Evolutionary conservation across 1,140 invertebrate genomes (phyloP).

Genomic region (Nasonia vitripennis): DNA sequence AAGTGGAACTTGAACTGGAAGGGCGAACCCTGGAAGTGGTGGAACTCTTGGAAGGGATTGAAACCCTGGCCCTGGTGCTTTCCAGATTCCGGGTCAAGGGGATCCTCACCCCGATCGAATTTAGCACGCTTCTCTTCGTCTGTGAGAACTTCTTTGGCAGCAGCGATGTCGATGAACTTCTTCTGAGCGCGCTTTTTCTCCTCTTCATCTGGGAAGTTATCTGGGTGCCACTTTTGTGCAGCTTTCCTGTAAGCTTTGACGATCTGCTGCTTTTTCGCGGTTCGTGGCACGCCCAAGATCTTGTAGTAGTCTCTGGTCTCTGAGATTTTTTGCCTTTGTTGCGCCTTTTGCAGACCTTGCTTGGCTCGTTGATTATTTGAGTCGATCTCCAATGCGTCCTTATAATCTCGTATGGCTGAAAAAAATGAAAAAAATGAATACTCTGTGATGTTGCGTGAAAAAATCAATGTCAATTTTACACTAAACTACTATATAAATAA

Average conservation of each 20-base stretch:
- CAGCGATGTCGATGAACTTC: conserved; percentile 99
- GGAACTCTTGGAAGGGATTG: conserved; percentile 88
- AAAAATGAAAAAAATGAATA: conserved; percentile 54
- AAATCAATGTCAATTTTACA: too few relatives aligned
- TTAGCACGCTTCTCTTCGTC: conserved; percentile 92
- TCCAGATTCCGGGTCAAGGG: conserved; percentile 93
- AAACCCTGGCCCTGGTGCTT: conserved; percentile 80
- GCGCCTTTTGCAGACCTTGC: conserved; percentile 91
- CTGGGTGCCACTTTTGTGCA: conserved; percentile 99
- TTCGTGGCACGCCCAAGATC: conserved; percentile 91
- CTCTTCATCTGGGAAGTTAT: conserved; percentile 92
- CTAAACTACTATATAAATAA: too few relatives aligned
- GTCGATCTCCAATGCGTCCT: conserved; percentile 91
- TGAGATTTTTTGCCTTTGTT: conserved; percentile 95
- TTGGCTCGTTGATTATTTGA: conserved; percentile 87
- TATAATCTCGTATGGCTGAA: conserved; percentile 90
- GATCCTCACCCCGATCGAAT: conserved; percentile 97
- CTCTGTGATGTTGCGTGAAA: too few relatives aligned
- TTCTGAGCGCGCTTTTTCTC: conserved; percentile 97
- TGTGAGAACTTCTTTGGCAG: conserved; percentile 96
- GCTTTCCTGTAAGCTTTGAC: conserved; percentile 97
- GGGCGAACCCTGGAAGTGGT: conserved; percentile 90
- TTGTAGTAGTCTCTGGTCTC: conserved; percentile 99
- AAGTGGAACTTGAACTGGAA: conserved; percentile 99
- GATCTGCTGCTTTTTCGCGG: conserved; percentile 94